Conservation (phyloP, 2,797 vertebrate genomes). For the Amblyopsis hoosieri region DNA sequence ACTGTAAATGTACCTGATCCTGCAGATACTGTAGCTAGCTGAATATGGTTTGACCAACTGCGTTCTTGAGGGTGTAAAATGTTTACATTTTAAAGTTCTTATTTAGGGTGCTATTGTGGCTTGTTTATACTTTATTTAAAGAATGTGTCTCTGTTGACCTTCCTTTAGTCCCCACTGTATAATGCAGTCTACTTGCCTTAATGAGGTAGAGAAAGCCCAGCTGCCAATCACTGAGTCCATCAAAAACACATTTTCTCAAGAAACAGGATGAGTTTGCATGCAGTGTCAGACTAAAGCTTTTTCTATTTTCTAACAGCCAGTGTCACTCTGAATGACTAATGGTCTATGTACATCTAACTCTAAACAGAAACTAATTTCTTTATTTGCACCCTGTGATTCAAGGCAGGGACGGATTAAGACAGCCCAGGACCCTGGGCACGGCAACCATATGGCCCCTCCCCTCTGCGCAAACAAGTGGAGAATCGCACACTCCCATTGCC, state of each 20-base stretch:
- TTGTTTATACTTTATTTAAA: slow-evolving; percentile 1
- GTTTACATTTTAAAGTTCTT: neutral
- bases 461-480: too few relatives aligned
- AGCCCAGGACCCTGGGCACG: too few relatives aligned
- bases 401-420: too few relatives aligned
- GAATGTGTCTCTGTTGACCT: slow-evolving; percentile 19
- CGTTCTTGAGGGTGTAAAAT: neutral
- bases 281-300: neutral
- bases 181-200: slow-evolving; percentile 35
- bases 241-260: slow-evolving; percentile 47
- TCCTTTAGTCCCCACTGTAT: slow-evolving; percentile 20
- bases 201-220: slow-evolving; percentile 35
- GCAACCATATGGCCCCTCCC: too few relatives aligned
- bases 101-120: neutral
- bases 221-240: slow-evolving; percentile 42
- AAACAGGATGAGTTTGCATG: slow-evolving; percentile 30
- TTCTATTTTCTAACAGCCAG: neutral
- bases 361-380: neutral
- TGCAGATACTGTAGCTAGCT: too few relatives aligned
- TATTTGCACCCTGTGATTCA: neutral
- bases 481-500: too few relatives aligned
- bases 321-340: slow-evolving; percentile 8
- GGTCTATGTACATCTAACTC: neutral
- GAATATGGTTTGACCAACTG: too few relatives aligned
- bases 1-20: too few relatives aligned